Evolutionary conservation across 2,113 vertebrate genomes (phyloP), one percentile per base, ranked within the genome.

Genomic region (Laticauda laticaudata): DNA sequence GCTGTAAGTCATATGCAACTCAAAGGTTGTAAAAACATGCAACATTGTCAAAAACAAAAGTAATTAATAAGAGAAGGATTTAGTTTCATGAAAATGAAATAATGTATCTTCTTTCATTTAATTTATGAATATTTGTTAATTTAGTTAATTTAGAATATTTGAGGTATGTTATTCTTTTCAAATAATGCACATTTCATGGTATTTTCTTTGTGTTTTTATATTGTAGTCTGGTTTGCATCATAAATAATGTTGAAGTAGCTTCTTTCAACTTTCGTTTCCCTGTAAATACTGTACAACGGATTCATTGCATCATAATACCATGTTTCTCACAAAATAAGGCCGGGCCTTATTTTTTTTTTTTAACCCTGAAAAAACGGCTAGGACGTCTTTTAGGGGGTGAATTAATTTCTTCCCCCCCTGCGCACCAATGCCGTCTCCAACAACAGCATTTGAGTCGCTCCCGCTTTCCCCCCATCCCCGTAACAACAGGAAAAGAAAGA

Each of bases 201-300:
- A 29, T 90, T 90, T 57, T 85, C 21, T 43, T 29, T 23, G 48
- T 61, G 21, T 86, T 45, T 90, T 85, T 89, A 75, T 88, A 53
- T n/a, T 43, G 45, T 39, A 55, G 34, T 92, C 18, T 57, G 39
- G 69, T 34, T 18, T 29, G 54, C 23, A 34, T 81, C 55, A 56
- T 92, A 89, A 75, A 89, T 55, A 81, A 81, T 64, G n/a, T 9
- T 29, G 14, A 45, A 45, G 29, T 48, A 53, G 54, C 6, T 90
- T 93, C 12, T 61, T 89, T 90, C 87, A 93, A 90, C 86, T 90
- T 93, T 55, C 87, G 90, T 59, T 90, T 90, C 29, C 26, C 55
- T 43, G 53, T 51, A 90, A 86, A 93, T 61, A 89, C 7, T 39
- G 21, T 81, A 61, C 43, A 93, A 59, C 11, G 5, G 24, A 93